Conservation (phyloP, 2,888 invertebrate genomes). For the Philopedon plagiatum region DNA sequence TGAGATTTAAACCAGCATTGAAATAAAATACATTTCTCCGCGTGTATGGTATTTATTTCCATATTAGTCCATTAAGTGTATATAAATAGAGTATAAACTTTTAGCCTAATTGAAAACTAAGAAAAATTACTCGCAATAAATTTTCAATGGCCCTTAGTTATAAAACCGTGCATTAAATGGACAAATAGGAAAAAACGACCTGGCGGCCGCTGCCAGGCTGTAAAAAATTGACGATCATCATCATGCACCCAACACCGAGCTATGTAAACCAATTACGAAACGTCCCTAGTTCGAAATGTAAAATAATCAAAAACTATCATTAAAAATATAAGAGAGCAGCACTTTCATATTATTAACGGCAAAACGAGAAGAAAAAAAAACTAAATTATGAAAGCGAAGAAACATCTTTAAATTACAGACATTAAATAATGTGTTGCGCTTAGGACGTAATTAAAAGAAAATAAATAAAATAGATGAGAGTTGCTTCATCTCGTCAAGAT, state of each 20-base stretch:
- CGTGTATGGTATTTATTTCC: too few species aligned
- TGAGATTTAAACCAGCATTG: too few species aligned
- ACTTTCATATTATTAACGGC: conserved; percentile 7
- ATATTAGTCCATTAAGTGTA: too few species aligned
- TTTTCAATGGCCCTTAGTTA: neutral
- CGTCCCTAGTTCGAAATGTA: neutral
- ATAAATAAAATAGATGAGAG: conserved; percentile 16
- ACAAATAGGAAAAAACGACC: neutral
- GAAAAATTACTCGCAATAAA: conserved; percentile 5
- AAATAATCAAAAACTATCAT: conserved; percentile 17
- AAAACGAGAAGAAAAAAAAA: neutral
- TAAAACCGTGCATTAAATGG: neutral
- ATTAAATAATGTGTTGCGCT: conserved; percentile 17
- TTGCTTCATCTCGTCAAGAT: conserved; percentile 6
- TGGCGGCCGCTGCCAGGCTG: neutral
- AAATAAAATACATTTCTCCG: too few species aligned
- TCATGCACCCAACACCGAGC: neutral
- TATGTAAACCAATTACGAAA: conserved; percentile 14
- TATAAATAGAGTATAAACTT: neutral
- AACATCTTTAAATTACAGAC: conserved; percentile 10
- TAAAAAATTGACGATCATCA: conserved; percentile 3
- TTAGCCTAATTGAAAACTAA: neutral
- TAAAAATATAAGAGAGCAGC: conserved; percentile 7
- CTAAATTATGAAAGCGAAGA: neutral
- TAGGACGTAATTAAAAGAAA: conserved; percentile 14